phyloP scores from a whole-genome alignment of 1,140 invertebrate genomes.

The Pachypsylla venusta region DNA sequence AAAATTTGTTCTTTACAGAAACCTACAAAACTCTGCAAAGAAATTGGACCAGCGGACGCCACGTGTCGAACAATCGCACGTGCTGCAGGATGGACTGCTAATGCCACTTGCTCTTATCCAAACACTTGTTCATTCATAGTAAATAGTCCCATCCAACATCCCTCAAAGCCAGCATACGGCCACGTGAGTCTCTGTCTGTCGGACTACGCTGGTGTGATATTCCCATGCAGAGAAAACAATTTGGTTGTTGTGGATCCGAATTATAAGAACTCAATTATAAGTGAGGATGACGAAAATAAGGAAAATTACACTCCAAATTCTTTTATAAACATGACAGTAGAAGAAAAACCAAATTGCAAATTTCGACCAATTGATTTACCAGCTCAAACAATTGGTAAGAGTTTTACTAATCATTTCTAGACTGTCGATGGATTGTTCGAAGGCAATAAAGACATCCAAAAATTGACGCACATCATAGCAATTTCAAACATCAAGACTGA shows the following conservation, averaged over 20 bases:
- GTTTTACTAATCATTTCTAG: too few species aligned
- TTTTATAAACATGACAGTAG: too few species aligned
- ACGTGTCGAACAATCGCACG: neutral
- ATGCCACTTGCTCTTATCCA: neutral
- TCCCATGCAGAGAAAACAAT: slow-evolving; percentile 2
- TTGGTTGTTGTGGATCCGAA: neutral
- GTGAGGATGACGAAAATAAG: neutral
- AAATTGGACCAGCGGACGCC: neutral
- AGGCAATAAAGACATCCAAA: too few species aligned
- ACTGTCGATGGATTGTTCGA: too few species aligned
- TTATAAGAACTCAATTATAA: neutral
- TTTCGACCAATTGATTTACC: too few species aligned
- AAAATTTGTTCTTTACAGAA: neutral
- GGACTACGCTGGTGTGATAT: neutral
- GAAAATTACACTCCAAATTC: too few species aligned
- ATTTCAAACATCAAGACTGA: too few species aligned
- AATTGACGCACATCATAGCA: too few species aligned
- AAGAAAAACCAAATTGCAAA: too few species aligned
- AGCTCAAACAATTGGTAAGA: too few species aligned
- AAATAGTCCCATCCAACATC: neutral
- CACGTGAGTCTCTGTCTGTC: slow-evolving; percentile 1
- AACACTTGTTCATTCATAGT: neutral
- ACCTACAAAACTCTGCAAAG: neutral
- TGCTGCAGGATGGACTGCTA: neutral
- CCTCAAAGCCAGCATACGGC: neutral